Base-by-base conservation (phyloP, 2,113 vertebrate genomes). In the Spheniscus mendiculus region DNA sequence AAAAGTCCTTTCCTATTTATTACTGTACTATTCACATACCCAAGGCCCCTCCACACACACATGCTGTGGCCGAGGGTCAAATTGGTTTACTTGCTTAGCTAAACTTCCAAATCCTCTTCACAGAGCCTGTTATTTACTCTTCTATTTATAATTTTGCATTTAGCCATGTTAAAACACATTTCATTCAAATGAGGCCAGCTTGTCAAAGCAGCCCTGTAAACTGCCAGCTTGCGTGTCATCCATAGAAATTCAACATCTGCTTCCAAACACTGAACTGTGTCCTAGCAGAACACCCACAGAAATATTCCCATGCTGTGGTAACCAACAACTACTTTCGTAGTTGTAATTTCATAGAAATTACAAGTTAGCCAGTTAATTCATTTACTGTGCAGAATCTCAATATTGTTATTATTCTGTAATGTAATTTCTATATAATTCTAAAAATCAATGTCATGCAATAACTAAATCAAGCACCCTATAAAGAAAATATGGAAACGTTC, bases 231-330 rank as follows among this genome's bases (percentile, higher is more conserved):
- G 59, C 80, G 66, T 22, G 2, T 91, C 81, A 90, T 70, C 82
- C 88, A 69, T 3, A 70, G 83, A 90, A 88, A 93, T 42, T 32
- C 76, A 72, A 69, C 77, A 91, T 95, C 89, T 95, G 89, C 92
- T 96, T 94, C 80, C 83, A 79, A 47, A 85, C 49, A 65, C 53
- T 34, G 59, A 73, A 66, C 71, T 67, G 50, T 59, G 69, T 78
- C 71, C 88, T 15, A 73, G 45, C 45, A 88, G 87, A 89, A 93
- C 86, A 74, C 47, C 71, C 95, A 88, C 44, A 74, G 70, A 91
- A 87, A 79, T 38, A 76, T 6, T 90, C 22, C 69, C 50, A 78
- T 62, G 55, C 59, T 74, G 47, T 38, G 40, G 44, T 40, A 76
- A 88, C 66, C 38, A 87, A 10, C 36, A 62, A 21, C 73, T 71